phyloP scores from a whole-genome alignment of 2,888 invertebrate genomes.

The Muschampia plurimacula region DNA sequence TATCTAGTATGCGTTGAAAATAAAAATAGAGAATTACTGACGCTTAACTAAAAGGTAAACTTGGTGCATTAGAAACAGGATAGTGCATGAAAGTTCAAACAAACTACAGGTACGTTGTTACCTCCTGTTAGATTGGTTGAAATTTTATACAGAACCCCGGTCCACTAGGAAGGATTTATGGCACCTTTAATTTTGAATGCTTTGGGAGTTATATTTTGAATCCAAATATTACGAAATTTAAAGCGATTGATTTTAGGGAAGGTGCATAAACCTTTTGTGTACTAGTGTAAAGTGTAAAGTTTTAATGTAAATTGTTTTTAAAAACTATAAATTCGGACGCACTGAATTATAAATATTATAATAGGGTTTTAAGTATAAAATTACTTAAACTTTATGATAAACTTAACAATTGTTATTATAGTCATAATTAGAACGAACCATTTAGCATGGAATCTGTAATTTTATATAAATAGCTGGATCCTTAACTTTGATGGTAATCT shows the following conservation, averaged over 20 bases:
- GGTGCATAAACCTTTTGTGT: constrained; percentile 6
- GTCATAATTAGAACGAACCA: not conserved
- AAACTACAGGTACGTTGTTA: constrained; percentile 66
- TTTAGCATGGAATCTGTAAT: not conserved
- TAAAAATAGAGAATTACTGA: not conserved
- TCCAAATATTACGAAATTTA: not conserved
- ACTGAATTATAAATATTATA: not conserved
- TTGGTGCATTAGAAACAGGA: constrained; percentile 41
- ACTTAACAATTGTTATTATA: not conserved
- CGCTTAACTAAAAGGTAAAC: constrained; percentile 6
- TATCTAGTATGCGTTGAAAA: constrained; percentile 11
- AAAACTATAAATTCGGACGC: not conserved
- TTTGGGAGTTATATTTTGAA: not conserved
- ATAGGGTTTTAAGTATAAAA: not conserved
- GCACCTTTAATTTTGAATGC: constrained; percentile 2
- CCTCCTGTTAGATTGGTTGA: constrained; percentile 64
- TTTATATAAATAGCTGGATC: not conserved
- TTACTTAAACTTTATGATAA: not conserved
- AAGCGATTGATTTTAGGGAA: not conserved
- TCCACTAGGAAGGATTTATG: constrained; percentile 1
- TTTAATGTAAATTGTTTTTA: not conserved
- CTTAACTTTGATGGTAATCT: not conserved
- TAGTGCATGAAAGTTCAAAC: constrained; percentile 69
- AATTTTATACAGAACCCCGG: constrained; percentile 58
- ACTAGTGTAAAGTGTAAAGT: not conserved